These are phyloP conservation scores for Willowsia nigromaculata DNA, from an alignment of 2,888 invertebrate species.

Conservation along the genomic window DNA sequence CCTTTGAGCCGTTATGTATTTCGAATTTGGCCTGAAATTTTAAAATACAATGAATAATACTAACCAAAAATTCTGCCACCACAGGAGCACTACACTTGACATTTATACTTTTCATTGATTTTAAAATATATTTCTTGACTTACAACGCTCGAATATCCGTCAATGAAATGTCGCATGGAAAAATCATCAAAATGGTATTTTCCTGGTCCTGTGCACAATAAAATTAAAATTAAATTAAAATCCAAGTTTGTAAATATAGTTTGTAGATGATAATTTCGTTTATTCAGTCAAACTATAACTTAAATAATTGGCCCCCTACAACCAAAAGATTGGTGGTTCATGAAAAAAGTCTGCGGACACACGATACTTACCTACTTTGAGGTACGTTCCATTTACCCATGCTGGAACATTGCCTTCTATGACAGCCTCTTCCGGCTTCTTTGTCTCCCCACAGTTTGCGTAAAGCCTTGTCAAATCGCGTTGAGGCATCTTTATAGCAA, in stretches of 20 bases:
- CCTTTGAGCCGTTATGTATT: slow-evolving; percentile 80
- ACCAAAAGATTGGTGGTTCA: background rate
- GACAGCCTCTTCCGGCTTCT: slow-evolving; percentile 60
- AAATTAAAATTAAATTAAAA: background rate
- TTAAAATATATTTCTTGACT: too few species aligned
- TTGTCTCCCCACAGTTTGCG: slow-evolving; percentile 70
- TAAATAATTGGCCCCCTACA: too few species aligned
- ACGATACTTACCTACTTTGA: slow-evolving; percentile 62
- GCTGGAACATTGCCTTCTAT: slow-evolving; percentile 71
- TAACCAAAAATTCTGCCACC: too few species aligned
- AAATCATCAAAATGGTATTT: slow-evolving; percentile 81
- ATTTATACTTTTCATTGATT: too few species aligned
- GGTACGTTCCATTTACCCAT: slow-evolving; percentile 72
- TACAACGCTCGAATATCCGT: slow-evolving; percentile 81
- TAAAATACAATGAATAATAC: too few species aligned
- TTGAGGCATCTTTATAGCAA: slow-evolving; percentile 49
- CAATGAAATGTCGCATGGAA: slow-evolving; percentile 81
- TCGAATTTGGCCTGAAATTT: slow-evolving; percentile 79
- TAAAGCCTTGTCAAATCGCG: slow-evolving; percentile 69
- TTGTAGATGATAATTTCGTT: too few species aligned
- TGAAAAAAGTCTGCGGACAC: background rate
- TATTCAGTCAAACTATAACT: background rate
- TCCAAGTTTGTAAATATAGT: too few species aligned
- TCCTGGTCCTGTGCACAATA: slow-evolving; percentile 81
- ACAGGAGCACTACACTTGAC: too few species aligned